Evolutionary conservation across 2,888 invertebrate species (phyloP), one percentile per base, ranked within the genome.

Genomic region (Calliopum simillimum): DNA sequence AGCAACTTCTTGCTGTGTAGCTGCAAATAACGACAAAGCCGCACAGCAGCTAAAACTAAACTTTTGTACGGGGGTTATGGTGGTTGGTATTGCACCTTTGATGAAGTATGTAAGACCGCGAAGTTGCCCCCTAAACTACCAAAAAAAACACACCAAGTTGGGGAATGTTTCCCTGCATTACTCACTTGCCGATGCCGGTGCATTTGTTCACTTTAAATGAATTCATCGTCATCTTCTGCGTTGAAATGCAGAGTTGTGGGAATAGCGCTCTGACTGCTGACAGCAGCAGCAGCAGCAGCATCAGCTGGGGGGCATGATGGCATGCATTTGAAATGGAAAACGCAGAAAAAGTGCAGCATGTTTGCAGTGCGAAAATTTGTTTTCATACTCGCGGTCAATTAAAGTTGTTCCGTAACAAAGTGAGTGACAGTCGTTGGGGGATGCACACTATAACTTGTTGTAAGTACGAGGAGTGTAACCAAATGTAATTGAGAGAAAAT

Each of bases 351-450:
- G 25, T 13, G 64, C 23, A 51, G 23, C 13, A 11, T 19, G 46
- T 25, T 41, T 21, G 46, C 23, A 23, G 43, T 55, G 23, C 14
- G 43, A 44, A 56, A 41, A 59, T 47, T 67, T 67, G 67, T 59
- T 59, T 67, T 67, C 59, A 33, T 49, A 59, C 59, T 66, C 59
- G 67, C 49, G 67, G 67, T 67, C 59, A 67, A 67, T 67, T 67
- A 59, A 67, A 67, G 59, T 33, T 59, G 59, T 25, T 25, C 44
- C 12, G 12, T 33, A 8, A 8, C 33, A 33, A 8, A 5, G 33
- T 33, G 33, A 33, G 33, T 33, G 33, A 33, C 33, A 33, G 33
- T 33, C 33, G 33, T 33, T 33, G 33, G 33, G 33, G 33, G 33
- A 33, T 33, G 33, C 33, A 33, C 33, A 33, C 33, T 33, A 33